These are phyloP conservation scores for Ctenopoma kingsleyae DNA, from an alignment of 2,797 vertebrate genomes.

Conservation along the genomic window DNA sequence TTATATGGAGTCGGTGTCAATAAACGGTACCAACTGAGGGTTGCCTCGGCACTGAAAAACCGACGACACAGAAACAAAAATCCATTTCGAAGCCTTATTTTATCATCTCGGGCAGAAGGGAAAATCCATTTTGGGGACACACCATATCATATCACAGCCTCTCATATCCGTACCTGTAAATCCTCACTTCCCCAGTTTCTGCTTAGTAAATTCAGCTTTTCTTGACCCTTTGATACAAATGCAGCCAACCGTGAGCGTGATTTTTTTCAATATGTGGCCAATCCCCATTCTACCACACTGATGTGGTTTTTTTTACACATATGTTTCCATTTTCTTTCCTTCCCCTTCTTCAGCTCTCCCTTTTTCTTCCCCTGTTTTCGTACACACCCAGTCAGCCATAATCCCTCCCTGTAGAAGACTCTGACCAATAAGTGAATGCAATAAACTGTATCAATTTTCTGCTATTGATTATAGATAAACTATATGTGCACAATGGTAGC, in stretches of 20 bases:
- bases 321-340: constrained; percentile 76
- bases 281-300: constrained; percentile 53
- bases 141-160: constrained; percentile 54
- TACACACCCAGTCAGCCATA: constrained; percentile 81
- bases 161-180: constrained; percentile 67
- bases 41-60: constrained; percentile 63
- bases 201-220: constrained; percentile 54
- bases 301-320: constrained; percentile 67
- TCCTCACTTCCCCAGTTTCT: constrained; percentile 46
- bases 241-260: constrained; percentile 26
- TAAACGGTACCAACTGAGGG: constrained; percentile 66
- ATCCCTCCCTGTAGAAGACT: constrained; percentile 75
- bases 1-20: constrained; percentile 75
- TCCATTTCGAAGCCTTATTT: constrained; percentile 73
- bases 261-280: constrained; percentile 39
- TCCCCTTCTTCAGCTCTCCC: constrained; percentile 68
- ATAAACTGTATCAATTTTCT: constrained; percentile 79
- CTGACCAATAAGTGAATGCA: constrained; percentile 75
- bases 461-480: constrained; percentile 74
- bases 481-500: constrained; percentile 33
- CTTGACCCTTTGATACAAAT: constrained; percentile 54
- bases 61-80: constrained; percentile 70
- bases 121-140: constrained; percentile 72
- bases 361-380: constrained; percentile 63
- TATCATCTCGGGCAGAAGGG: constrained; percentile 69